Evolutionary conservation across 1,140 invertebrate species (phyloP).

Genomic region (Orchestia grillus): DNA sequence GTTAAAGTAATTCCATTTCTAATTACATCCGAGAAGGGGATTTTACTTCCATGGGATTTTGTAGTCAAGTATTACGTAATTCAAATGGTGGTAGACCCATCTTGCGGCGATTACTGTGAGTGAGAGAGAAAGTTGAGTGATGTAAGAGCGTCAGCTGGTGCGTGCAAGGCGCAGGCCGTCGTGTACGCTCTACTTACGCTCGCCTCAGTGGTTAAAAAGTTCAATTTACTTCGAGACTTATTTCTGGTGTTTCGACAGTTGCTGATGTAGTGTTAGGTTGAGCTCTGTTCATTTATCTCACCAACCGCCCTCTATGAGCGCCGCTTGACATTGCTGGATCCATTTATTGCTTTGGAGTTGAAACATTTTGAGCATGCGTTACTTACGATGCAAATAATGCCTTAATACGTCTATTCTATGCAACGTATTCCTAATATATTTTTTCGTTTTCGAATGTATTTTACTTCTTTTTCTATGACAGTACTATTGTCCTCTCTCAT

Average conservation of each 20-base stretch:
- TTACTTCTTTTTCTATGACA: not conserved
- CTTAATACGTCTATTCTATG: not conserved
- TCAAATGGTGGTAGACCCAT: not conserved
- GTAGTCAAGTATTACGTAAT: not conserved
- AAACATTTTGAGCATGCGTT: not conserved
- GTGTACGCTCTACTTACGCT: not conserved
- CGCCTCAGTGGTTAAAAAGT: not conserved
- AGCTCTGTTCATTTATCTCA: not conserved
- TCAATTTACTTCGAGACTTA: not conserved
- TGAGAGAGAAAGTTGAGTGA: constrained; percentile 49
- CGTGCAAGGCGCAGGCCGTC: not conserved
- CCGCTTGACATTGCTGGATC: not conserved
- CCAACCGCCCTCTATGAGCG: not conserved
- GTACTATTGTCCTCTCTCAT: not conserved
- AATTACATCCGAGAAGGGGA: constrained; percentile 10
- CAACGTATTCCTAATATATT: not conserved
- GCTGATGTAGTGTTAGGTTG: not conserved
- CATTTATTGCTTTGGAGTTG: not conserved
- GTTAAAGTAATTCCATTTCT: not conserved
- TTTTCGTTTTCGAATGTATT: not conserved
- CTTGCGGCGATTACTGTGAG: constrained; percentile 12
- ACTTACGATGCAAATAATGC: not conserved
- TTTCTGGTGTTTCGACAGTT: not conserved
- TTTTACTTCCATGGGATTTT: not conserved
- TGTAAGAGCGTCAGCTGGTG: constrained; percentile 46